phyloP scores from a whole-genome alignment of 2,113 vertebrate species.

The Cathartes aura region DNA sequence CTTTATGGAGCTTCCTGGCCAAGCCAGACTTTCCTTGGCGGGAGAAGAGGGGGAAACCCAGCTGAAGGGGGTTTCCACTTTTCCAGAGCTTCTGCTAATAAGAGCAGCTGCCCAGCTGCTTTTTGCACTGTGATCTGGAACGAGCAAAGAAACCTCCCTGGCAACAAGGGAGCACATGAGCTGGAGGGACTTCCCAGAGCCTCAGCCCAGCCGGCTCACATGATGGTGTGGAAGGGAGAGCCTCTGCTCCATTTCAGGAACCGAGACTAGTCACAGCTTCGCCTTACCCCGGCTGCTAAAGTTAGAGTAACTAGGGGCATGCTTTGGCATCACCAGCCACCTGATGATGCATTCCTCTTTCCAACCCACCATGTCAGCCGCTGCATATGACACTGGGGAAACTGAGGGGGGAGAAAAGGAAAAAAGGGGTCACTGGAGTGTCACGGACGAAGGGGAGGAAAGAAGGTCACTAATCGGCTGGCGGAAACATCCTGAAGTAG shows the following conservation, averaged over 20 bases:
- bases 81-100: neutral
- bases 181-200: constrained; percentile 16
- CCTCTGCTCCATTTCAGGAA: neutral
- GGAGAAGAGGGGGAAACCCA: neutral
- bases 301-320: neutral
- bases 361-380: neutral
- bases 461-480: neutral
- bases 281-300: neutral
- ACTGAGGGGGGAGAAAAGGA: neutral
- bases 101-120: neutral
- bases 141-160: neutral
- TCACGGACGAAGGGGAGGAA: neutral
- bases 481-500: neutral
- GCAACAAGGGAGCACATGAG: neutral
- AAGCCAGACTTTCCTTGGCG: neutral
- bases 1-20: neutral
- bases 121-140: neutral
- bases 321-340: neutral
- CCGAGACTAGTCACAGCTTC: neutral
- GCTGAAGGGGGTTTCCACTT: neutral
- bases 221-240: rapidly evolving
- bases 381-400: neutral
- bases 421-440: neutral
- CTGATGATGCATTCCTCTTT: neutral
- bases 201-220: neutral